These are phyloP conservation scores for Coregonus suidteri DNA, from an alignment of 2,797 vertebrate species.

Conservation along the genomic window DNA sequence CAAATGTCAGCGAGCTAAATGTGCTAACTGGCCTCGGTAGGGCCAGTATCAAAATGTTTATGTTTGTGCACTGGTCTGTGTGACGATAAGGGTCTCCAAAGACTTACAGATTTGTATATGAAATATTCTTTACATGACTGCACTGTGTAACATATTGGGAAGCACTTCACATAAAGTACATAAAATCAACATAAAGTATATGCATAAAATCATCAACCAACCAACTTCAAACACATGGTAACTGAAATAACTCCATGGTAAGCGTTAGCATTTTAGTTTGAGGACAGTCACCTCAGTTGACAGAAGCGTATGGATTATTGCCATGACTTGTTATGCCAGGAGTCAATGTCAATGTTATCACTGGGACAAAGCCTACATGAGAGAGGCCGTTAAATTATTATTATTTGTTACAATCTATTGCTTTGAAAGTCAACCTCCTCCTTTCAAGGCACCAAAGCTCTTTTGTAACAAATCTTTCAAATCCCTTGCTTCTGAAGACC, in stretches of 20 bases:
- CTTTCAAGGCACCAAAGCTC: neutral
- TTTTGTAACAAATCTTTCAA: neutral
- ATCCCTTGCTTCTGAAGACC: neutral
- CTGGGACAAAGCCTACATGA: neutral
- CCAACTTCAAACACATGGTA: neutral
- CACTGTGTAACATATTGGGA: neutral
- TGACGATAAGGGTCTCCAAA: neutral
- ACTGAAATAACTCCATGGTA: neutral
- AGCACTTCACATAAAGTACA: neutral
- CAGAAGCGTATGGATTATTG: neutral
- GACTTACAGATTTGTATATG: neutral
- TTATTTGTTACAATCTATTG: neutral
- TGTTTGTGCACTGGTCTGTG: neutral
- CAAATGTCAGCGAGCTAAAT: slow-evolving; percentile 8
- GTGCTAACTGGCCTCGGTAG: neutral
- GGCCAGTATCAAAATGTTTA: neutral
- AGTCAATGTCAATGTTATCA: neutral
- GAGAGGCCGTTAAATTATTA: neutral
- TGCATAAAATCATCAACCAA: neutral
- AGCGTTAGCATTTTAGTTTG: neutral
- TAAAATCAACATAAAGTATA: neutral
- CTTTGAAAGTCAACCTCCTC: neutral
- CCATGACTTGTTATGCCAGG: neutral
- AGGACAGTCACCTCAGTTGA: neutral
- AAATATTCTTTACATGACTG: neutral